A percentile compares a stretch with the other conserved stretches of the same genome.
These are phyloP conservation scores for Leptopilina clavipes DNA, from an alignment of 1,140 invertebrate genomes.

Conservation along the genomic window DNA sequence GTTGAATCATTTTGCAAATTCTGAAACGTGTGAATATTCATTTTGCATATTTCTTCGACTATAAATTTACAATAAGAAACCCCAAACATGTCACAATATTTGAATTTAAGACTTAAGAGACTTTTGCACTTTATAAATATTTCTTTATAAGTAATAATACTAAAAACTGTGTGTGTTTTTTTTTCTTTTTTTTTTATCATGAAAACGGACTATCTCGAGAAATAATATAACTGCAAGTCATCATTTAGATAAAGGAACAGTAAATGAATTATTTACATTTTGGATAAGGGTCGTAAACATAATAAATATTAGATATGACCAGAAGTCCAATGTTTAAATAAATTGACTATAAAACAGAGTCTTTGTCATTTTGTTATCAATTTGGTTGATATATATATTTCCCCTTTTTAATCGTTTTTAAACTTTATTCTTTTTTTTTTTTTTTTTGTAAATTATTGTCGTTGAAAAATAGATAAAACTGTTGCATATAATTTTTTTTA, in stretches of 20 bases:
- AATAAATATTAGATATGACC: conserved; percentile 9
- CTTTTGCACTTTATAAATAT: no score
- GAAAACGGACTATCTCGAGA: background rate
- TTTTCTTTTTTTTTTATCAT: background rate
- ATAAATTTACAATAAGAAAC: conserved; percentile 4
- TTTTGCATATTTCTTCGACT: background rate
- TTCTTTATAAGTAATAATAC: no score
- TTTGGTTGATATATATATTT: background rate
- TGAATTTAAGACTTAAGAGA: background rate
- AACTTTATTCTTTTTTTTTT: background rate
- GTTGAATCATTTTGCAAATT: conserved; percentile 19
- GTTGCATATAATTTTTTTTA: no score
- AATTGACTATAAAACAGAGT: background rate
- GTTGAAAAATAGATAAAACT: no score
- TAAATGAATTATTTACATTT: conserved; percentile 12
- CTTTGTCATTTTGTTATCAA: conserved; percentile 16
- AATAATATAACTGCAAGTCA: conserved; percentile 3
- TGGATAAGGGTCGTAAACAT: conserved; percentile 9
- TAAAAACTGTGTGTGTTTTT: no score
- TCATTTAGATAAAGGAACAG: conserved; percentile 6
- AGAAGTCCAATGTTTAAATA: conserved; percentile 1
- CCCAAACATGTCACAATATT: background rate
- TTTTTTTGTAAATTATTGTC: background rate
- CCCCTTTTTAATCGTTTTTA: background rate
- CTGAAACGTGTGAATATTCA: conserved; percentile 21